phyloP scores from a whole-genome alignment of 2,888 invertebrate species.

The Limnephilus lunatus region DNA sequence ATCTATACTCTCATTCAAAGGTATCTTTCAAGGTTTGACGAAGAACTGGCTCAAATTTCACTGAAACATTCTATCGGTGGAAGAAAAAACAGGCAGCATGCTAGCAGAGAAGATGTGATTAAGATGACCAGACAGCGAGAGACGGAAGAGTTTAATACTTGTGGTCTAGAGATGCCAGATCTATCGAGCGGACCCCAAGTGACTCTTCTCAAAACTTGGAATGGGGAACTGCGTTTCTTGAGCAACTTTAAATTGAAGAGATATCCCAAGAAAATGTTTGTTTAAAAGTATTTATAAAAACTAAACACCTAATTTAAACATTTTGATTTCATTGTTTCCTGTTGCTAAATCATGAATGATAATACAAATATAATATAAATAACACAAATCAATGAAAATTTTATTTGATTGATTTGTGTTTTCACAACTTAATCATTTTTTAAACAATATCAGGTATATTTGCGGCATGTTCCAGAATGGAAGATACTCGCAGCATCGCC shows the following conservation, averaged over 20 bases:
- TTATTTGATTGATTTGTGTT: too few species aligned
- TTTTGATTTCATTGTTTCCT: neutral
- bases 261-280: conserved; percentile 69
- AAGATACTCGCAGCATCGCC: too few species aligned
- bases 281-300: neutral
- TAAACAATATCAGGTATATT: too few species aligned
- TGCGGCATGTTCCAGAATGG: too few species aligned
- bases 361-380: too few species aligned
- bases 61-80: conserved; percentile 88
- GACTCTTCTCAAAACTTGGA: conserved; percentile 80
- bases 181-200: conserved; percentile 80
- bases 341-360: neutral
- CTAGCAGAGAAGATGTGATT: conserved; percentile 87
- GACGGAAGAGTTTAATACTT: conserved; percentile 84
- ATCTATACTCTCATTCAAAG: conserved; percentile 78
- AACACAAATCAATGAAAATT: too few species aligned
- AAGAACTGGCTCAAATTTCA: conserved; percentile 87
- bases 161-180: conserved; percentile 89
- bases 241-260: conserved; percentile 82
- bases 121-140: conserved; percentile 87
- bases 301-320: neutral
- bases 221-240: conserved; percentile 81
- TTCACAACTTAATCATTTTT: too few species aligned
- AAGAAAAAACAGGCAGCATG: conserved; percentile 87
- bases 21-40: conserved; percentile 82